Percentiles rank a stretch among this genome's conserved stretches.
These are phyloP conservation scores for Drosophila parthenogenetica DNA, from an alignment of 2,888 invertebrate species.

Conservation along the genomic window DNA sequence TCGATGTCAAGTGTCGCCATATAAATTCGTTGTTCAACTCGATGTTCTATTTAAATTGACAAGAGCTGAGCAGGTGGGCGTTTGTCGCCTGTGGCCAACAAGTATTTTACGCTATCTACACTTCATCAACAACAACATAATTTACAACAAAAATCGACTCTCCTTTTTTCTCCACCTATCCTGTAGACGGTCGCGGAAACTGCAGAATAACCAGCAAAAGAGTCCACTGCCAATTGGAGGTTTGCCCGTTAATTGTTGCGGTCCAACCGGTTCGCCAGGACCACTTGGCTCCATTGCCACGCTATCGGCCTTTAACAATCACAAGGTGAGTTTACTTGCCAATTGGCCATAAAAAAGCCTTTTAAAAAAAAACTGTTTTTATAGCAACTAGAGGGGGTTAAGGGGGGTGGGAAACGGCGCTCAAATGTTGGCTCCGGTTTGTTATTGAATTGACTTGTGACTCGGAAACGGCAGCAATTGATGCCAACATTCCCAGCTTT, in stretches of 20 bases:
- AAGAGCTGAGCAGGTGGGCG: neutral
- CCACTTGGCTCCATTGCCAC: conserved; percentile 93
- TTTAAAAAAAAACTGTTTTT: neutral
- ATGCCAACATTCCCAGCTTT: conserved; percentile 48
- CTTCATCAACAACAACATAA: conserved; percentile 35
- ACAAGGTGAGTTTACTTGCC: conserved; percentile 87
- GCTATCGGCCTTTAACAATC: conserved; percentile 93
- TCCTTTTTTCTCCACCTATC: neutral
- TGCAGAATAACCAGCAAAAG: conserved; percentile 89
- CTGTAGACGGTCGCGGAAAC: conserved; percentile 89
- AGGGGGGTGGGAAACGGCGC: too few relatives aligned
- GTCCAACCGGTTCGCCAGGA: conserved; percentile 92
- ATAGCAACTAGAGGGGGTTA: neutral
- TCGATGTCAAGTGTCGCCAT: neutral
- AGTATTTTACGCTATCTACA: conserved; percentile 32
- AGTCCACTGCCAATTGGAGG: conserved; percentile 89
- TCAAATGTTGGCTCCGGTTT: conserved; percentile 36
- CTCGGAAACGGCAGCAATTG: conserved; percentile 66
- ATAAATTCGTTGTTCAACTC: neutral
- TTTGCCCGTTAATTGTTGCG: conserved; percentile 92
- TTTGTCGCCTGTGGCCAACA: neutral
- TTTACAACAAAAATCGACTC: neutral
- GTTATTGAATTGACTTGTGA: conserved; percentile 43
- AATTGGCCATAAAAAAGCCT: conserved; percentile 50
- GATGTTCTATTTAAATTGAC: neutral